Evolutionary conservation across 2,888 invertebrate genomes (phyloP).

Genomic region (Cantharis flavilabris): DNA sequence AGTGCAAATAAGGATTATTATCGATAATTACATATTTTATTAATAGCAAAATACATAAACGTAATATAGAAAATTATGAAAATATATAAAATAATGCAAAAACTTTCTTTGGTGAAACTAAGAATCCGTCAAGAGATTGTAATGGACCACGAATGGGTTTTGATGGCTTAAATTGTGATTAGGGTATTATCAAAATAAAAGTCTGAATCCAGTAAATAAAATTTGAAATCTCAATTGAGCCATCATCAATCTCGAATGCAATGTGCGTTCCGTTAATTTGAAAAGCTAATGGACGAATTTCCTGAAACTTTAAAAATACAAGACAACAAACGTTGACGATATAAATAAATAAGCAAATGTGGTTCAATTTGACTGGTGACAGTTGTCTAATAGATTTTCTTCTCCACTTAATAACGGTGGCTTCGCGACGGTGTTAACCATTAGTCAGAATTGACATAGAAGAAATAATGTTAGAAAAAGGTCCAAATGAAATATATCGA

Average conservation of each 20-base stretch:
- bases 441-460: constrained; percentile 52
- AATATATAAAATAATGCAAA: too few species aligned
- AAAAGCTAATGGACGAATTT: not conserved
- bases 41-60: too few species aligned
- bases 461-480: constrained; percentile 50
- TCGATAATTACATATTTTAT: too few species aligned
- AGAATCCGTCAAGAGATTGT: too few species aligned
- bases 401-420: constrained; percentile 50
- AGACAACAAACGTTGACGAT: not conserved
- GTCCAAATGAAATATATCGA: constrained; percentile 50
- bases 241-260: not conserved
- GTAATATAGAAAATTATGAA: too few species aligned
- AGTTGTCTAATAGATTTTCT: constrained; percentile 51
- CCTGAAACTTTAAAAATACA: not conserved
- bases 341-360: constrained; percentile 22
- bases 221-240: not conserved
- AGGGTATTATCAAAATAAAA: too few species aligned
- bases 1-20: too few species aligned
- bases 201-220: not conserved
- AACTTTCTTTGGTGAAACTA: too few species aligned
- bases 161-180: too few species aligned
- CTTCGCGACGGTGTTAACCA: constrained; percentile 47
- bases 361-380: constrained; percentile 36
- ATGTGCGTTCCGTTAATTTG: not conserved
- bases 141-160: too few species aligned